These are phyloP conservation scores for Eretmodus cyanostictus DNA, from an alignment of 2,113 vertebrate species.

Conservation along the genomic window DNA sequence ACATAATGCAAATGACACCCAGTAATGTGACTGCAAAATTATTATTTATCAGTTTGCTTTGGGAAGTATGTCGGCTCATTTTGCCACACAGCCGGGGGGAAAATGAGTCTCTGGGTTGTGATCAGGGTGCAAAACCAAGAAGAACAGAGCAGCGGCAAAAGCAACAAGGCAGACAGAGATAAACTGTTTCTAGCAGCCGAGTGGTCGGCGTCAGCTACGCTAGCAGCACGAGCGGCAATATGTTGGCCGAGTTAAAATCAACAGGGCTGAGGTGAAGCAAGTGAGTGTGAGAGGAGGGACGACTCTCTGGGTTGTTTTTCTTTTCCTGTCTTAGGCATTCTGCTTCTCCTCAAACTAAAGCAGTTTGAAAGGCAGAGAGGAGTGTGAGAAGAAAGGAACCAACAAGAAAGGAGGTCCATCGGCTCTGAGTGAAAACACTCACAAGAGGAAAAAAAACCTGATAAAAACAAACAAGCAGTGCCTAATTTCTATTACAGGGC, in stretches of 20 bases:
- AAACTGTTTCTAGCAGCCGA: constrained; percentile 10
- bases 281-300: neutral
- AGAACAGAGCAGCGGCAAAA: constrained; percentile 50
- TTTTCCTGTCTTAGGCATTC: neutral
- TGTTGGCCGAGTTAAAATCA: constrained; percentile 32
- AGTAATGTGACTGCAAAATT: neutral
- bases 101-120: neutral
- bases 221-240: constrained; percentile 22
- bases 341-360: neutral
- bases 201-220: constrained; percentile 14
- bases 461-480: constrained; percentile 5
- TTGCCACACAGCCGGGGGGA: neutral
- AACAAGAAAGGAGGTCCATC: neutral
- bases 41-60: neutral
- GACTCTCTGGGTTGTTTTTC: neutral
- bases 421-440: constrained; percentile 8
- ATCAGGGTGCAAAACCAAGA: constrained; percentile 66
- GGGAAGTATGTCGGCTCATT: neutral
- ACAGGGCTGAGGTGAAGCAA: constrained; percentile 39
- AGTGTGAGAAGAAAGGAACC: neutral
- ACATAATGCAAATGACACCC: neutral
- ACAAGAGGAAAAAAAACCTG: neutral
- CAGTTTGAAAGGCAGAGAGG: neutral
- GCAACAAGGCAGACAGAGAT: constrained; percentile 38
- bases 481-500: neutral